Base-by-base conservation (phyloP, 2,888 invertebrate species). In the Pseudococcus viburni region DNA sequence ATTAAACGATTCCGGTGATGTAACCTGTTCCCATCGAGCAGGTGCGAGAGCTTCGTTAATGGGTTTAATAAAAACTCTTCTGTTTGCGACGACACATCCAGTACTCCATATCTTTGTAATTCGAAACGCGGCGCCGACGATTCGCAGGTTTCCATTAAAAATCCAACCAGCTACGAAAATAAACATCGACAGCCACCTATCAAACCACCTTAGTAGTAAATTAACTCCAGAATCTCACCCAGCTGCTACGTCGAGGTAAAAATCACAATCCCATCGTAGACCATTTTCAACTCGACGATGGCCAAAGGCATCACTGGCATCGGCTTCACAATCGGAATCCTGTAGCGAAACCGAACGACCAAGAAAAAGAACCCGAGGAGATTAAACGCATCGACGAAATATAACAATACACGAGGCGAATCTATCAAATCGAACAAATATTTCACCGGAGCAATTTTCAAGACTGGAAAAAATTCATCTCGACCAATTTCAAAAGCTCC, bases 1-100 rank as follows among this genome's bases (percentile, higher is more conserved):
- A 73, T 73, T 73, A 73, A 73, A 73, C 73, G 73, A 73, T 73
- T 73, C 73, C 73, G 73, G 73, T 73, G 73, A 73, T 17, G 73
- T 73, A 73, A 73, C 73, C 73, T 33, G 73, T 73, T 73, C 33
- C 73, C 22, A 64, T 33, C 12, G 73, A 73, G 73, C 73, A 73
- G 73, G 73, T 73, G 73, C 73, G 73, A 73, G 73, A 64, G 9
- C 64, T 73, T 73, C 73, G 8, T 73, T 73, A 73, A 73, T 73
- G 73, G 33, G 33, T 73, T 73, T 73, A 73, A 73, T 73, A 33
- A 73, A 73, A 73, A 22, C 8, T 68, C 68, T 59, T n/a, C 64
- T 64, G 15, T 73, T 68, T 11, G 26, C 22, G 7, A 15, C 51
- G 51, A 51, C 51, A 64, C 22, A 64, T 64, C 22, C 11, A 64